Percentiles rank a stretch among this genome's conserved stretches.
phyloP scores from a whole-genome alignment of 2,888 invertebrate genomes.

The Sphaerophoria taeniata region DNA sequence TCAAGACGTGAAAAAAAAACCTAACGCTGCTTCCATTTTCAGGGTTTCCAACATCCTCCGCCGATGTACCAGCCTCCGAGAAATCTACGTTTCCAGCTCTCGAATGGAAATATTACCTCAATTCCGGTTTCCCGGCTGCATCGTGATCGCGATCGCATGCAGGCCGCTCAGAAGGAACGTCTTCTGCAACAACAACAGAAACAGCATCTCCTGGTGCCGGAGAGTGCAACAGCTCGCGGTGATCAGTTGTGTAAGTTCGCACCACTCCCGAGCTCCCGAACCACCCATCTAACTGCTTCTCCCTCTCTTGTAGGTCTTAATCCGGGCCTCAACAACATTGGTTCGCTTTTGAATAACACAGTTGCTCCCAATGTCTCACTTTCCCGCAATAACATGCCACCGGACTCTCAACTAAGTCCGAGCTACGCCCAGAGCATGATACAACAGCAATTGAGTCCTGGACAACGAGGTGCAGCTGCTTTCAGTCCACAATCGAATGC shows the following conservation, averaged over 20 bases:
- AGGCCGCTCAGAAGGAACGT: slow-evolving; percentile 86
- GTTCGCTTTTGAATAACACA: slow-evolving; percentile 91
- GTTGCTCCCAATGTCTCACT: slow-evolving; percentile 94
- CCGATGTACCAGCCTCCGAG: slow-evolving; percentile 80
- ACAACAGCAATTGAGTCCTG: slow-evolving; percentile 82
- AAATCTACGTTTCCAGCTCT: slow-evolving; percentile 79
- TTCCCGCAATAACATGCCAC: slow-evolving; percentile 87
- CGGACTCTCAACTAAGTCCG: slow-evolving; percentile 87
- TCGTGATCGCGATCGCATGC: slow-evolving; percentile 77
- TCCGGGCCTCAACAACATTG: slow-evolving; percentile 86
- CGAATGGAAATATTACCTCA: slow-evolving; percentile 78
- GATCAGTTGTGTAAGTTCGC: slow-evolving; percentile 79
- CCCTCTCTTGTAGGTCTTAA: slow-evolving; percentile 79
- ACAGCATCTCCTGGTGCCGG: slow-evolving; percentile 91
- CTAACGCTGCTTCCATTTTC: neutral
- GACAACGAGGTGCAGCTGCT: slow-evolving; percentile 81
- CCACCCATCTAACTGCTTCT: slow-evolving; percentile 20
- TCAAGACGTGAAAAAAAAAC: too few relatives aligned
- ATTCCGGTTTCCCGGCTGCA: slow-evolving; percentile 79
- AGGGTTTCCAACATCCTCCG: slow-evolving; percentile 82
- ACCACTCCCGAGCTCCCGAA: neutral
- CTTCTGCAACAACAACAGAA: slow-evolving; percentile 91
- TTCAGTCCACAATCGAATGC: slow-evolving; percentile 82
- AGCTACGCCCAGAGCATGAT: slow-evolving; percentile 84
- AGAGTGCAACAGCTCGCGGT: slow-evolving; percentile 87